Percentiles rank a stretch among this genome's conserved stretches.
Evolutionary conservation across 1,140 invertebrate species (phyloP).

Genomic region (Cydia strobilella): DNA sequence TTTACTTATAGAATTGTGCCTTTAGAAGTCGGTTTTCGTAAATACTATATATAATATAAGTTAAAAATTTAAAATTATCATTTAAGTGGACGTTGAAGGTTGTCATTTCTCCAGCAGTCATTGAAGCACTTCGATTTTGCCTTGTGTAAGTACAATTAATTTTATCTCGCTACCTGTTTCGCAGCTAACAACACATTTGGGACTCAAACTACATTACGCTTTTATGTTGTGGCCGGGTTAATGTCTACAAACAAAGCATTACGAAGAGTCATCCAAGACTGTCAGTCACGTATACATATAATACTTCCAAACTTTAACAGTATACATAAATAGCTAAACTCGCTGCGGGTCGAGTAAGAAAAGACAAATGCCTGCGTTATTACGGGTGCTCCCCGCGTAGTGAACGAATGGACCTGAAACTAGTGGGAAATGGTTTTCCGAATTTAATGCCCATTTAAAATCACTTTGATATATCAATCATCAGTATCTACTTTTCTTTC

Average conservation of each 20-base stretch:
- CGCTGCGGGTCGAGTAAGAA: conserved; percentile 5
- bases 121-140: neutral
- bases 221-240: conserved; percentile 13
- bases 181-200: conserved; percentile 10
- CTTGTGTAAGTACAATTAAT: neutral
- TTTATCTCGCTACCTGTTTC: conserved; percentile 17
- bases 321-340: conserved; percentile 21
- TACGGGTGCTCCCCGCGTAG: neutral
- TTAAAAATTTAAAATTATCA: too few relatives aligned
- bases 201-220: conserved; percentile 19
- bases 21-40: too few relatives aligned
- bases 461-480: neutral
- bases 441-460: conserved; percentile 1
- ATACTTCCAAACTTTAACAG: conserved; percentile 26
- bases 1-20: too few relatives aligned
- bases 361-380: conserved; percentile 28
- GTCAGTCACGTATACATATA: conserved; percentile 10
- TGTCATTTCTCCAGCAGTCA: neutral
- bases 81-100: too few relatives aligned
- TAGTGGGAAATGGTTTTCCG: neutral
- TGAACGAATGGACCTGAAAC: conserved; percentile 1
- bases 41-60: too few relatives aligned
- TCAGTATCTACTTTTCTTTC: neutral
- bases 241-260: conserved; percentile 28
- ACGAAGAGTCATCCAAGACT: conserved; percentile 1